Conservation (phyloP, 2,113 vertebrate species). For the Oryzias melastigma region DNA sequence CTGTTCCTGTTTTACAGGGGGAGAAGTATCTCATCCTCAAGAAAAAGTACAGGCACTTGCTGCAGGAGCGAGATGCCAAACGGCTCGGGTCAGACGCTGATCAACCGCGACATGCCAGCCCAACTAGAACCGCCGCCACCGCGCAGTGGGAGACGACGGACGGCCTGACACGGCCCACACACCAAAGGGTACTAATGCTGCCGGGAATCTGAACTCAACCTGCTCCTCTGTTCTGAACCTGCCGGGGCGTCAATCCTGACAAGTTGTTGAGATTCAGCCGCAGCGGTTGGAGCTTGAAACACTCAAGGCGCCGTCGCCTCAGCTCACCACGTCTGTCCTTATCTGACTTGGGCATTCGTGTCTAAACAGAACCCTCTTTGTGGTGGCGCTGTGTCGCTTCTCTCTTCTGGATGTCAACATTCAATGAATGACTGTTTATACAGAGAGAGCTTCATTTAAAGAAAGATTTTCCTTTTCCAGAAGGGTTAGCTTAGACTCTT, state of each 20-base stretch:
- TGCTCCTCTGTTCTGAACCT: neutral
- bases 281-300: constrained; percentile 1
- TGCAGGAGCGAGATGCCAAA: constrained; percentile 58
- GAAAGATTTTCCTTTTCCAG: neutral
- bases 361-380: constrained; percentile 42
- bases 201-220: constrained; percentile 53
- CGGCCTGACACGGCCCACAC: neutral
- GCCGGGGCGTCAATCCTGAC: neutral
- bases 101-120: constrained; percentile 7
- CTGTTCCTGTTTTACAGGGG: constrained; percentile 55
- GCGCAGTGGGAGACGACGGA: constrained; percentile 45
- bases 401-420: constrained; percentile 17
- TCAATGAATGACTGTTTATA: constrained; percentile 15
- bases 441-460: constrained; percentile 9
- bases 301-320: neutral
- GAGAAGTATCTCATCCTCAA: constrained; percentile 80
- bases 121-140: constrained; percentile 1
- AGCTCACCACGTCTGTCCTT: constrained; percentile 10
- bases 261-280: neutral
- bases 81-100: constrained; percentile 4
- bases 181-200: constrained; percentile 13
- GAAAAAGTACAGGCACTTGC: constrained; percentile 77
- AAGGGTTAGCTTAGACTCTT: too few relatives aligned
- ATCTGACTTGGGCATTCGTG: constrained; percentile 11
- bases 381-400: constrained; percentile 3